A percentile compares a stretch with the other conserved stretches of the same genome.
Evolutionary conservation across 2,888 invertebrate genomes (phyloP).

Genomic region (Helleia helle): DNA sequence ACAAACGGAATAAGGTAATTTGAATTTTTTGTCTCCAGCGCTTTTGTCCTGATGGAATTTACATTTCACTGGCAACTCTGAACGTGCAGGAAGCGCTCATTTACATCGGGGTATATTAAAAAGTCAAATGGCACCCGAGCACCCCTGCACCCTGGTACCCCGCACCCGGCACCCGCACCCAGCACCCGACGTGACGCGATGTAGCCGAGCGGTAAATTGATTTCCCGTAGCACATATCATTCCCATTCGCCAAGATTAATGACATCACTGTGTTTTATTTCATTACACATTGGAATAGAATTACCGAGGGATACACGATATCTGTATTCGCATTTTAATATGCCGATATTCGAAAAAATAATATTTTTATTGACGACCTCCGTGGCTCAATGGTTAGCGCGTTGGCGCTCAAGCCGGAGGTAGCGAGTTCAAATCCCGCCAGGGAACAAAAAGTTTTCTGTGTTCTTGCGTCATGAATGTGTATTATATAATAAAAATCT

Average conservation of each 20-base stretch:
- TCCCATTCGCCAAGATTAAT: conserved; percentile 43
- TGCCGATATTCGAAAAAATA: background rate
- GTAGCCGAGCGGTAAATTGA: conserved; percentile 53
- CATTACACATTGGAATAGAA: background rate
- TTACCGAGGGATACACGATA: background rate
- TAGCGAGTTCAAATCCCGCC: no score
- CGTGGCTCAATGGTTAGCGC: no score
- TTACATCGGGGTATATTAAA: conserved; percentile 35
- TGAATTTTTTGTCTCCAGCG: no score
- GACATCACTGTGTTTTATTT: conserved; percentile 13
- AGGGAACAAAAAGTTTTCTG: no score
- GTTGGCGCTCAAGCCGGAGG: no score
- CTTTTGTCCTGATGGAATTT: conserved; percentile 11
- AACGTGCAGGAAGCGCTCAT: conserved; percentile 14
- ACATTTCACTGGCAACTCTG: conserved; percentile 11
- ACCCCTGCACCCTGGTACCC: conserved; percentile 13
- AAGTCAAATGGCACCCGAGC: conserved; percentile 37
- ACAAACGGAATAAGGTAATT: no score
- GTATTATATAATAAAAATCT: no score
- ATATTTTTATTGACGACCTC: no score
- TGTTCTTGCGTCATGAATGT: no score
- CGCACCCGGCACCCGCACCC: conserved; percentile 3
- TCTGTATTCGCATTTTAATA: background rate
- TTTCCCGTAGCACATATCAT: conserved; percentile 51
- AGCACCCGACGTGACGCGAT: conserved; percentile 37